Base-by-base conservation (phyloP, 2,888 invertebrate species). In the Gastrophysa polygoni region DNA sequence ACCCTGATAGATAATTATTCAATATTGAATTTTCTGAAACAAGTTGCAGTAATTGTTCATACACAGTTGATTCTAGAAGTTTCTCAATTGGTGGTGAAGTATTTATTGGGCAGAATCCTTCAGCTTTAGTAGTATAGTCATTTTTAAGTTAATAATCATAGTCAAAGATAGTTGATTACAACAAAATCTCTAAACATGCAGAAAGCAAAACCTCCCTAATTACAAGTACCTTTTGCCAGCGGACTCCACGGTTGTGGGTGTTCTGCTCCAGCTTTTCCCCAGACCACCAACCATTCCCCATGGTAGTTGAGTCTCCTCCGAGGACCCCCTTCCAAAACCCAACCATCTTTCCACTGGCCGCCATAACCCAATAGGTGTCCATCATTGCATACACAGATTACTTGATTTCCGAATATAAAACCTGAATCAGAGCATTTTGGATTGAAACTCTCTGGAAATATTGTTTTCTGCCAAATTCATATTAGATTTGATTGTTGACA, bases 181-280 rank as follows among this genome's bases (percentile, higher is more conserved):
- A 24, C 24, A 24, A 24, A 24, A 24, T 24, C 3, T 24, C 3
- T 24, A 3, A 7, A 24, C 24, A 24, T 24, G 7, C 3, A 7
- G 24, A 5, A 24, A 89, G 24, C 8, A 4, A 28, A 28, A 28
- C 28, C 28, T 28, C 32, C 2, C 32, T 11, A 32, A 32, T 32
- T 2, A 28, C 11, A n/a, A n/a, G n/a, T n/a, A 38, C 38, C 38
- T 75, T 89, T 88, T 29, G 89, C 86, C 48, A 92, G 85, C 11
- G 96, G 96, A 75, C 92, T 91, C 96, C 96, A 96, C 0, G 96
- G 96, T 74, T 93, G 95, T 0, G 96, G 93, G 78, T 96, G 95
- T 66, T 92, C 91, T 68, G 89, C 88, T 8, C 89, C 88, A 38
- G 90, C 89, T 71, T 91, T 88, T 82, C 95, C 95, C 95, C 96